A percentile compares a stretch with the other conserved stretches of the same genome.
Conservation (phyloP, 2,113 vertebrate species). For the Erpornis zantholeuca region DNA sequence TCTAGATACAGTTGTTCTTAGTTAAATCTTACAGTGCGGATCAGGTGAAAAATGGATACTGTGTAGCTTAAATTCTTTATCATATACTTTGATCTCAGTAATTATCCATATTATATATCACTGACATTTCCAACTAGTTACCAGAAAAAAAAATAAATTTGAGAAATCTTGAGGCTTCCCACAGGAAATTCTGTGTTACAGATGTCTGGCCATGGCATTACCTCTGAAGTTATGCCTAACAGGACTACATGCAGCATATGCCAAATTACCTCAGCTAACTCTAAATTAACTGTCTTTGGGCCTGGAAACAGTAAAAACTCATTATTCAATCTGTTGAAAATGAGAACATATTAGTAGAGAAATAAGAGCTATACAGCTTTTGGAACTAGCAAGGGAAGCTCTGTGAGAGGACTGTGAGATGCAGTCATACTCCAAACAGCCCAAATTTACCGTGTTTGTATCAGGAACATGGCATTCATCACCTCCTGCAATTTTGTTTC, state of each 20-base stretch:
- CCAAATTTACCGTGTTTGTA: background rate
- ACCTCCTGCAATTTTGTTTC: background rate
- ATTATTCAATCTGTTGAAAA: background rate
- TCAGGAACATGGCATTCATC: background rate
- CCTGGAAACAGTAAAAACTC: background rate
- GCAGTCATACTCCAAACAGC: background rate
- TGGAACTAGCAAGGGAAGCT: background rate
- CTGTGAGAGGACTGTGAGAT: background rate
- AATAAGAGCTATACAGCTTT: background rate
- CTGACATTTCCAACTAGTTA: background rate
- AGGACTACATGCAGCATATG: background rate
- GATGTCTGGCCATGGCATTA: background rate
- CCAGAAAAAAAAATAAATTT: background rate
- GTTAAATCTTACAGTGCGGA: background rate
- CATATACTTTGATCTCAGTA: background rate
- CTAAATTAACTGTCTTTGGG: background rate
- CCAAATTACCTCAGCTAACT: background rate
- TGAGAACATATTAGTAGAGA: background rate
- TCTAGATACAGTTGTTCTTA: background rate
- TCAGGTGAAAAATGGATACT: background rate
- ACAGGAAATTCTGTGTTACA: background rate
- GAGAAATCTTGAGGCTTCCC: background rate
- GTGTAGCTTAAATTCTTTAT: background rate
- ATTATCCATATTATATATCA: background rate
- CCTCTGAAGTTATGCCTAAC: background rate